Base-by-base conservation (phyloP, 2,888 invertebrate genomes). In the Sphaeridia pumilis region DNA sequence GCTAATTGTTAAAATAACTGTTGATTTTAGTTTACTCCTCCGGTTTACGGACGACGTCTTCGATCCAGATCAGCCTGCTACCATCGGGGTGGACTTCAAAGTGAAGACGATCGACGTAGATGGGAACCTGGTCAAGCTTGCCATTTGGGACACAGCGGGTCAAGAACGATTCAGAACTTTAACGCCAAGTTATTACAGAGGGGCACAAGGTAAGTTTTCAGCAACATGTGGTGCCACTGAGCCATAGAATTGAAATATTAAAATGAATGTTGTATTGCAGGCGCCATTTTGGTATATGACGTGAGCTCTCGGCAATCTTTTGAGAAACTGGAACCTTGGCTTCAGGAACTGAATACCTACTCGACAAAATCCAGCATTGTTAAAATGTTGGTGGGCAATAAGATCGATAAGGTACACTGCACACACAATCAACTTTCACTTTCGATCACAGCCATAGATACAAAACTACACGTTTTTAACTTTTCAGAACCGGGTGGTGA, bases 81-180 rank as follows among this genome's bases (percentile, higher is more conserved):
- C 97, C 20, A 97, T 98, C 65, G 97, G 98, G 53, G 93, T 97
- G 59, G 98, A 98, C 73, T 98, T 95, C 69, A 95, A 95, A 74
- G 85, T 85, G 31, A 95, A 94, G 70, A 80, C 85, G 21, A 75
- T 98, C 67, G 81, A 80, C 46, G 81, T 95, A 1, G 93, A 95
- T 69, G 92, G 87, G n/a, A 85, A 89, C 66, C 83, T 82, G 61
- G 88, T 94, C 0, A 94, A 93, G 73, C 76, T 98, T 51, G 94
- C 89, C 1, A 83, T 92, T 53, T 87, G 83, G 83, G 81, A 81
- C 22, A 55, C 55, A 12, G 55, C 94, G 2, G 94, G 94, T 0
- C 90, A 92, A 67, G 94, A 95, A 71, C 73, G 93, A 59, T 95
- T 94, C 69, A 79, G 94, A 59, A 92, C 93, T 2, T 72, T 95